Conservation (phyloP, 2,888 invertebrate species). For the Philhelius pedissequus region DNA sequence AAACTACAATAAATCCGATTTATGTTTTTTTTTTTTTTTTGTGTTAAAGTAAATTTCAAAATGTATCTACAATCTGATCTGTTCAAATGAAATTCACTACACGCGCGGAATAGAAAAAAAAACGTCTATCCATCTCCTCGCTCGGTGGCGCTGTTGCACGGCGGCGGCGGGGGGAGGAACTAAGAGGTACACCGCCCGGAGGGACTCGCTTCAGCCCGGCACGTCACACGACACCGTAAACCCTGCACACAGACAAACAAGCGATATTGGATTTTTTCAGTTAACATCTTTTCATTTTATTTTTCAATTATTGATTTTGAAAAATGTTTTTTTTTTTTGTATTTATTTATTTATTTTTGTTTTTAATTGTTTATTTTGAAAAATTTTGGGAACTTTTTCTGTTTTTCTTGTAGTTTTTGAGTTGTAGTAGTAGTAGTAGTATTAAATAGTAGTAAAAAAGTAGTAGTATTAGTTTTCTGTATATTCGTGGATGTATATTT, state of each 20-base stretch:
- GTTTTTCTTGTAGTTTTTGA: constrained; percentile 79
- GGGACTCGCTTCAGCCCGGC: constrained; percentile 55
- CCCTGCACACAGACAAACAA: constrained; percentile 83
- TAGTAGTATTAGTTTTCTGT: constrained; percentile 73
- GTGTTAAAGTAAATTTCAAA: constrained; percentile 12
- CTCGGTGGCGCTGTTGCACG: constrained; percentile 42
- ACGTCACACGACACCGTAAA: constrained; percentile 76
- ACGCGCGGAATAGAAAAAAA: background rate
- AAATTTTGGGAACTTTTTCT: constrained; percentile 66
- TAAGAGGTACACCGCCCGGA: constrained; percentile 43
- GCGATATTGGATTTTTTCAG: constrained; percentile 77
- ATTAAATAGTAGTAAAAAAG: constrained; percentile 79
- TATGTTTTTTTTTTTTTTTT: background rate
- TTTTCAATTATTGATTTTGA: constrained; percentile 67
- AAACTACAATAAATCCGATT: constrained; percentile 50
- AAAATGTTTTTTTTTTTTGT: constrained; percentile 50
- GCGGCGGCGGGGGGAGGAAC: constrained; percentile 24
- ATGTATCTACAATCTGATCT: constrained; percentile 54
- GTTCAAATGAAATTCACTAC: constrained; percentile 60
- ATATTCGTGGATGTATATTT: constrained; percentile 63
- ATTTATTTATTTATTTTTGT: constrained; percentile 42
- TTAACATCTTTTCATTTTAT: constrained; percentile 72
- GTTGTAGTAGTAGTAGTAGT: constrained; percentile 73
- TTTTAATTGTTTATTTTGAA: constrained; percentile 26
- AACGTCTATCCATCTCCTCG: constrained; percentile 41